These are phyloP conservation scores for Cyphomyrus discorhynchus DNA, from an alignment of 2,113 vertebrate genomes.

Conservation along the genomic window DNA sequence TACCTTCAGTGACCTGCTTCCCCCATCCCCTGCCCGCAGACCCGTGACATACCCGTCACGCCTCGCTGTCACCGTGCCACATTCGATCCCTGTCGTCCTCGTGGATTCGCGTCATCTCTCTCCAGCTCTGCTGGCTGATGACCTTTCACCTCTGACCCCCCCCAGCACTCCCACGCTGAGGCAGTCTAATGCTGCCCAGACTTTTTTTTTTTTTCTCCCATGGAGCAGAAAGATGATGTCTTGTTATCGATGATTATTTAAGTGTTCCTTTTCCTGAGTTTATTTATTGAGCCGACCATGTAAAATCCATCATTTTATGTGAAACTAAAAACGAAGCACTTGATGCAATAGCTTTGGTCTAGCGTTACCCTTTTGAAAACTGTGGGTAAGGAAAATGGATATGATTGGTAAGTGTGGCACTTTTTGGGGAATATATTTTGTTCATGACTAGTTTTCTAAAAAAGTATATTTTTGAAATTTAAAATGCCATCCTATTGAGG, in stretches of 20 bases:
- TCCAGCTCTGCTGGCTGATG: background rate
- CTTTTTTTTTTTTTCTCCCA: background rate
- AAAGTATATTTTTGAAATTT: conserved; percentile 10
- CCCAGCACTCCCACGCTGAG: background rate
- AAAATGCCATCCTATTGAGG: background rate
- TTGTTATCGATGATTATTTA: background rate
- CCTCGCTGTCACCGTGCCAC: conserved; percentile 34
- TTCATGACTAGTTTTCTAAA: conserved; percentile 3
- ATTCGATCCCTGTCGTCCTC: background rate
- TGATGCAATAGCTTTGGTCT: background rate
- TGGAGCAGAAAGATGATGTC: background rate
- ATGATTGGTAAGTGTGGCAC: background rate
- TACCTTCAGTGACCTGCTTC: conserved; percentile 75
- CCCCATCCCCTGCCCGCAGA: background rate
- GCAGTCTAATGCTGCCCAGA: background rate
- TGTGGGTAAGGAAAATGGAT: background rate
- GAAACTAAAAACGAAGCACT: background rate
- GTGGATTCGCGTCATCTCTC: background rate
- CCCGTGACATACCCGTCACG: conserved; percentile 4
- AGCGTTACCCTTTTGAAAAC: background rate
- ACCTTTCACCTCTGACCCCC: background rate
- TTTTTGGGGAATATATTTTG: conserved; percentile 10
- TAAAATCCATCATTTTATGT: background rate
- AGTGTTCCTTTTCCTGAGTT: background rate
- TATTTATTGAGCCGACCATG: background rate